Evolutionary conservation across 2,113 vertebrate species (phyloP).

Genomic region (Rhipidura dahli): DNA sequence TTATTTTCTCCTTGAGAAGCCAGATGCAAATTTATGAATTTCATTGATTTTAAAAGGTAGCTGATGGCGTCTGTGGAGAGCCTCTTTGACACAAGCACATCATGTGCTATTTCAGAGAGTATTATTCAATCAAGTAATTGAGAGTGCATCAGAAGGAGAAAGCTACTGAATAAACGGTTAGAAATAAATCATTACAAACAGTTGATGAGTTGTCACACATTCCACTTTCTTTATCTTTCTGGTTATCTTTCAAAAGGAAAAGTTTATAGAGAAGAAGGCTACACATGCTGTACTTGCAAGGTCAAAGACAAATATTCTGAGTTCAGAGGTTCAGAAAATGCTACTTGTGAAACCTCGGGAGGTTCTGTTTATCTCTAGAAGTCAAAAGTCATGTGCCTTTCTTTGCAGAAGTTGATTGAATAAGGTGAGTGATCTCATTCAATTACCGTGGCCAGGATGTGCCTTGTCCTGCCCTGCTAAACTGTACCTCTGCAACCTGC

Average conservation of each 20-base stretch:
- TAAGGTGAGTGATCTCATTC: not conserved
- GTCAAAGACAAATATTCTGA: not conserved
- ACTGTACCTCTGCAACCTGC: not conserved
- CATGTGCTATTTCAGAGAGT: slow-evolving; percentile 59
- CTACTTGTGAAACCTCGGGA: not conserved
- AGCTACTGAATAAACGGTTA: not conserved
- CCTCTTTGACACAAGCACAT: slow-evolving; percentile 59
- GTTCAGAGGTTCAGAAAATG: not conserved
- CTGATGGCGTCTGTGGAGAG: slow-evolving; percentile 50
- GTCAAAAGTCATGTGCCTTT: not conserved
- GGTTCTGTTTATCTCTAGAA: not conserved
- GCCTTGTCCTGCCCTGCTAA: not conserved
- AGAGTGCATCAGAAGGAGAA: slow-evolving; percentile 41
- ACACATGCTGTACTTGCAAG: not conserved
- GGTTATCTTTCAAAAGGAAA: not conserved
- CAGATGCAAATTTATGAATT: slow-evolving; percentile 52
- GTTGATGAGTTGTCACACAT: slow-evolving; percentile 26
- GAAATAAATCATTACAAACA: slow-evolving; percentile 47
- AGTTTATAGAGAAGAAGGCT: not conserved
- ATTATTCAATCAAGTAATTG: slow-evolving; percentile 64
- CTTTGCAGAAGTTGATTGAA: not conserved
- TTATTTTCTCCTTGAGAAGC: slow-evolving; percentile 58
- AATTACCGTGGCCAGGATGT: not conserved
- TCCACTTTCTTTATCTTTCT: not conserved
- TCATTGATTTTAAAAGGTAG: slow-evolving; percentile 64